phyloP scores from a whole-genome alignment of 2,797 vertebrate species.

The Paratrypauchen microcephalus region DNA sequence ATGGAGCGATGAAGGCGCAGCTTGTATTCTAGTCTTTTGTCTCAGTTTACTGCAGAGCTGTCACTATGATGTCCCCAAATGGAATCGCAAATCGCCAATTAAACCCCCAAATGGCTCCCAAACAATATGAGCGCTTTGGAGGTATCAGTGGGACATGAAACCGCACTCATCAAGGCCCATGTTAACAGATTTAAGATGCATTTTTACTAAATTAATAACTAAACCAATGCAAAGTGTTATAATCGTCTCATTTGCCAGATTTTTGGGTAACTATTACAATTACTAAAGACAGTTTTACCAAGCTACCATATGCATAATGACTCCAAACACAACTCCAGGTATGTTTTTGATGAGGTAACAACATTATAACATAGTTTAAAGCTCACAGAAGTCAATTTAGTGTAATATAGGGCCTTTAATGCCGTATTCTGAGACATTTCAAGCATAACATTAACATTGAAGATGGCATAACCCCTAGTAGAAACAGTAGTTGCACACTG shows the following conservation, averaged over 20 bases:
- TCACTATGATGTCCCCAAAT: slow-evolving; percentile 30
- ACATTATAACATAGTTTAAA: no score
- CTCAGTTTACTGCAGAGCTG: slow-evolving; percentile 18
- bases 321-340: no score
- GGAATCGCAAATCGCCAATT: slow-evolving; percentile 40
- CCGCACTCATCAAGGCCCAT: no score
- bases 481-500: no score
- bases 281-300: no score
- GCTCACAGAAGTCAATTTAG: no score
- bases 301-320: no score
- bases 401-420: not conserved
- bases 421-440: not conserved
- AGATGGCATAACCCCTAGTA: no score
- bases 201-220: not conserved
- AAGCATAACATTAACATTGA: not conserved
- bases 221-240: not conserved
- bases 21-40: slow-evolving; percentile 25
- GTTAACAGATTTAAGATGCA: not conserved
- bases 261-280: not conserved
- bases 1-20: not conserved
- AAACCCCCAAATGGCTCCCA: slow-evolving; percentile 14
- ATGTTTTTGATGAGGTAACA: no score
- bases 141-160: slow-evolving; percentile 5
- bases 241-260: not conserved
- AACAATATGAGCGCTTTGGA: slow-evolving; percentile 18